Evolutionary conservation across 2,113 vertebrate genomes (phyloP).

Genomic region (Nannobrachium achirus): DNA sequence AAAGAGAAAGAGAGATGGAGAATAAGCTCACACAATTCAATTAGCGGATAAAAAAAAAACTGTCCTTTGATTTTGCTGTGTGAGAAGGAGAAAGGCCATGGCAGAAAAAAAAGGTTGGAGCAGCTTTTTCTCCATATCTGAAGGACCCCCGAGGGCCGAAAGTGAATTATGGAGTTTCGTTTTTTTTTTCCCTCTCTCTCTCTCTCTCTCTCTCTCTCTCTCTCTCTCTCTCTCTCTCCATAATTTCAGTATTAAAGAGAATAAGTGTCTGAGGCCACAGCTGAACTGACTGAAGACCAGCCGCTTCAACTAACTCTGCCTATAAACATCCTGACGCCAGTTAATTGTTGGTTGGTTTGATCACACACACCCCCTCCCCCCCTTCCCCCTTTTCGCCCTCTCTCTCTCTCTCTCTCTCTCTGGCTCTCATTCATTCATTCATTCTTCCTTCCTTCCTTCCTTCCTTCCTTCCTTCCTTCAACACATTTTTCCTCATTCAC

Average conservation of each 20-base stretch:
- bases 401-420: slow-evolving; percentile 25
- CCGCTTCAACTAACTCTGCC: slow-evolving; percentile 78
- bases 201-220: slow-evolving; percentile 10
- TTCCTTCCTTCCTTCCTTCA: slow-evolving; percentile 13
- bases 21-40: neutral
- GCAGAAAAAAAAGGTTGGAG: neutral
- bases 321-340: slow-evolving; percentile 81
- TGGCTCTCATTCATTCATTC: neutral
- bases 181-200: neutral
- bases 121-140: neutral
- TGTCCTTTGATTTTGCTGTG: slow-evolving; percentile 29
- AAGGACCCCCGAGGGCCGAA: slow-evolving; percentile 16
- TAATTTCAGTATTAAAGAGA: slow-evolving; percentile 61
- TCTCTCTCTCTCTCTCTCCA: slow-evolving; percentile 17
- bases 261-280: slow-evolving; percentile 68
- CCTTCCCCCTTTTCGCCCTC: slow-evolving; percentile 5
- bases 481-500: no score
- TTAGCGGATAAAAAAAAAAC: neutral
- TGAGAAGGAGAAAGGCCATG: slow-evolving; percentile 20
- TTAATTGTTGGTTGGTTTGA: slow-evolving; percentile 83
- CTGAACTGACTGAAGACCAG: slow-evolving; percentile 63
- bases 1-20: neutral
- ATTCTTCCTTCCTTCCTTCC: slow-evolving; percentile 12
- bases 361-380: slow-evolving; percentile 49
- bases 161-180: slow-evolving; percentile 37